Evolutionary conservation across 2,113 vertebrate species (phyloP).

Genomic region (Mola mola): DNA sequence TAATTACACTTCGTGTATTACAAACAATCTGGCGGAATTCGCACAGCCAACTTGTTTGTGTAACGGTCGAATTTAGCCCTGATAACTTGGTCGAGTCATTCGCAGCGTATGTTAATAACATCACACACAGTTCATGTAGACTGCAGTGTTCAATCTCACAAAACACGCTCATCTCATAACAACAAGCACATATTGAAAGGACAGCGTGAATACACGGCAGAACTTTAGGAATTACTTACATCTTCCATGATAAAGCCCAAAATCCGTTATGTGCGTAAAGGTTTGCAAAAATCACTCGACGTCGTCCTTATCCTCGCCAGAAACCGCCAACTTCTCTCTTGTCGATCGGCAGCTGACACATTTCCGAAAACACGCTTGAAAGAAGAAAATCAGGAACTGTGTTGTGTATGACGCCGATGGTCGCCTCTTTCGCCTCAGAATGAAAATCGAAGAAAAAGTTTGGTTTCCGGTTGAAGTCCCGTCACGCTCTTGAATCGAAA

Average conservation of each 20-base stretch:
- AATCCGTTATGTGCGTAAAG: conserved; percentile 62
- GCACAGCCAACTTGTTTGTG: background rate
- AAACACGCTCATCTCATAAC: too few species aligned
- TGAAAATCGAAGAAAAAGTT: conserved; percentile 51
- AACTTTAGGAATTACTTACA: conserved; percentile 48
- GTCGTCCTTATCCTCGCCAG: conserved; percentile 38
- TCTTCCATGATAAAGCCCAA: conserved; percentile 64
- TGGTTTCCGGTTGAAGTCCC: conserved; percentile 66
- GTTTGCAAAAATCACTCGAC: conserved; percentile 41
- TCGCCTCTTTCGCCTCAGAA: conserved; percentile 39
- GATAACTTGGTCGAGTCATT: conserved; percentile 23
- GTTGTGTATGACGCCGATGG: conserved; percentile 7
- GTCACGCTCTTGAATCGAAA: conserved; percentile 32
- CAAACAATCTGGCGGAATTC: background rate
- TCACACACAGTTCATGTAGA: background rate
- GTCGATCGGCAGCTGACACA: conserved; percentile 37
- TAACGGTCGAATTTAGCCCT: conserved; percentile 2
- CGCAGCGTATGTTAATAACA: background rate
- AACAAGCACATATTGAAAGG: background rate
- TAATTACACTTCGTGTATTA: background rate
- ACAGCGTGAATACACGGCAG: background rate
- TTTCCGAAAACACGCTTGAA: conserved; percentile 33
- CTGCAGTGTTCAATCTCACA: background rate
- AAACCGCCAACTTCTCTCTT: conserved; percentile 12
- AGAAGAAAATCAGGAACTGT: conserved; percentile 54